Evolutionary conservation across 2,797 vertebrate species (phyloP), one percentile per base, ranked within the genome.

Genomic region (Onychomys torridus): DNA sequence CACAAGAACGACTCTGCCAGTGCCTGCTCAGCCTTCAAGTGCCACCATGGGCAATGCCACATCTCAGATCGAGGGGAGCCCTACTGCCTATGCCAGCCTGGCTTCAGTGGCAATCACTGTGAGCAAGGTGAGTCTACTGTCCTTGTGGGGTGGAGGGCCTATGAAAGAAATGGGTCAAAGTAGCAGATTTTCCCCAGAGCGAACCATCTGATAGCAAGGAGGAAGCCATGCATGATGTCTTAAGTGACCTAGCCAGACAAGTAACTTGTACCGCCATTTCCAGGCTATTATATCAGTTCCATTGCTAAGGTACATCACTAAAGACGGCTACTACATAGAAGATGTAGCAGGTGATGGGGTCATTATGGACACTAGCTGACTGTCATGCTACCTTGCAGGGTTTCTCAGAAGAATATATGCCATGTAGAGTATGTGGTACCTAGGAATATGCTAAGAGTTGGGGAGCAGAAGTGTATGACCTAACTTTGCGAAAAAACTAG

Each of bases 31-130:
- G 98, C 98, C 98, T 97, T 98, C 86, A 99, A 98, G 95, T 99
- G 99, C 88, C 99, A 97, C 88, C 99, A 99, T 0, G 99, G 99
- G 65, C 99, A 99, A 97, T 99, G 99, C 96, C 99, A 98, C 0
- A 11, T 99, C 86, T 99, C 99, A 0, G 99, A 99, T 52, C 98
- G 63, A 0, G 99, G 99, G 49, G 99, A 99, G 59, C 98, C 99
- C 6, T 97, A 98, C 88, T 99, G 99, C 59, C 98, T 99, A 90
- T 99, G 99, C 81, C 99, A 99, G 63, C 98, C 99, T 0, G 98
- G 99, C 89, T 99, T 99, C 92, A 99, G 98, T 0, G 99, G 99
- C 94, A 97, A 99, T 0, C 97, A 97, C 93, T 99, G 99, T n/a
- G 99, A 99, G 79, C 99, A 98, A 98, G 99, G 99, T 99, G 97